Percentiles rank a stretch among this genome's conserved stretches.
phyloP scores from a whole-genome alignment of 2,888 invertebrate genomes.

The Amphipoea lucens region DNA sequence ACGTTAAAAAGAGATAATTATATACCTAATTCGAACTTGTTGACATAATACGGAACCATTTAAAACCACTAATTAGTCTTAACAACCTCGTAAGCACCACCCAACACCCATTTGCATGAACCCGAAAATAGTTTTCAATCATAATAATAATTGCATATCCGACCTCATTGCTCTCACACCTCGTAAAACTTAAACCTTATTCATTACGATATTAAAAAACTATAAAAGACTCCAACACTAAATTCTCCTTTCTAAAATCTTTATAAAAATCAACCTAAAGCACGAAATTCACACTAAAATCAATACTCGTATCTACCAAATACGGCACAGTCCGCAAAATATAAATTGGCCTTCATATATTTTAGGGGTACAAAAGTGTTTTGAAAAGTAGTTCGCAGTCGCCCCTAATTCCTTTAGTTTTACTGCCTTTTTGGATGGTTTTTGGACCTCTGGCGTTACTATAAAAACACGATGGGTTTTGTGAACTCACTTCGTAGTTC shows the following conservation, averaged over 20 bases:
- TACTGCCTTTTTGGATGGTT: constrained; percentile 90
- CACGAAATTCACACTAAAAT: constrained; percentile 44
- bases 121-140: constrained; percentile 10
- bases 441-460: constrained; percentile 76
- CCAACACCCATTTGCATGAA: neutral
- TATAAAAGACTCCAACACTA: neutral
- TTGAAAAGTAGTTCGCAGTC: constrained; percentile 88
- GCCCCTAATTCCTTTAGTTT: constrained; percentile 90
- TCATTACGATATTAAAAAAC: neutral
- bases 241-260: neutral
- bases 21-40: neutral
- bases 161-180: neutral
- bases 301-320: constrained; percentile 52
- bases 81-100: neutral
- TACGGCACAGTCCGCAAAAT: constrained; percentile 76
- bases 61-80: neutral
- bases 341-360: constrained; percentile 90
- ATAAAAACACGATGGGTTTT: constrained; percentile 55
- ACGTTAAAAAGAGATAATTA: neutral
- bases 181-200: neutral
- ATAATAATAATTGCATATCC: constrained; percentile 1
- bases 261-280: neutral
- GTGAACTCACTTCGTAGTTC: constrained; percentile 55
- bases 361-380: constrained; percentile 86
- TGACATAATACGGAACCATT: neutral